Percentiles rank a stretch among this genome's conserved stretches.
phyloP scores from a whole-genome alignment of 1,140 invertebrate species.

The Hestina assimilis region DNA sequence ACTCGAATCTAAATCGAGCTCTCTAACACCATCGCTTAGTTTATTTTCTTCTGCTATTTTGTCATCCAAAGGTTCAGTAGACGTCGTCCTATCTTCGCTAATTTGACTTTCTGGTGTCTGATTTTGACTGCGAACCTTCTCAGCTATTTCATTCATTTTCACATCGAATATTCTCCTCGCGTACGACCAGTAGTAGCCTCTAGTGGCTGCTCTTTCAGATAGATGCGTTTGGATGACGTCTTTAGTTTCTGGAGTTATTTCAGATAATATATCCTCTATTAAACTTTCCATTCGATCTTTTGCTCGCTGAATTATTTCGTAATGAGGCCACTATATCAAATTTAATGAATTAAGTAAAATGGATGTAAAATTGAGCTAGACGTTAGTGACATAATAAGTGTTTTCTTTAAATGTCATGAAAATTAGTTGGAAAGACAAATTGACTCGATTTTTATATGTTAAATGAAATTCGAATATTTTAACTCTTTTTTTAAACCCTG shows the following conservation, averaged over 20 bases:
- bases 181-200: conserved; percentile 53
- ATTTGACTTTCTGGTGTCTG: background rate
- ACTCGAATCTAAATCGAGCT: background rate
- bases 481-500: too few relatives aligned
- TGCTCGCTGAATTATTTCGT: conserved; percentile 32
- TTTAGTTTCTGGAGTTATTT: conserved; percentile 14
- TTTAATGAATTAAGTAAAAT: too few relatives aligned
- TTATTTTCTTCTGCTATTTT: background rate
- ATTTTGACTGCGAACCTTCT: background rate
- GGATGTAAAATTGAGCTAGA: too few relatives aligned
- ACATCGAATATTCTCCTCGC: conserved; percentile 29
- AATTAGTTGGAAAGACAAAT: background rate
- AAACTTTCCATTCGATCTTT: conserved; percentile 30
- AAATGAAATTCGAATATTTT: too few relatives aligned
- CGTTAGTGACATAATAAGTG: too few relatives aligned
- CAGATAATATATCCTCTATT: conserved; percentile 27
- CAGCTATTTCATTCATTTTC: conserved; percentile 1
- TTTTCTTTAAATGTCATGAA: too few relatives aligned
- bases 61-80: background rate
- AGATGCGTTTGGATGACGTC: conserved; percentile 7
- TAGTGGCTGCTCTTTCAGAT: conserved; percentile 12
- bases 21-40: background rate
- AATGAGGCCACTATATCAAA: conserved; percentile 43
- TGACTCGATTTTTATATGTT: background rate
- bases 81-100: background rate